These are phyloP conservation scores for Campaea margaritaria DNA, from an alignment of 2,888 invertebrate genomes.

Conservation along the genomic window DNA sequence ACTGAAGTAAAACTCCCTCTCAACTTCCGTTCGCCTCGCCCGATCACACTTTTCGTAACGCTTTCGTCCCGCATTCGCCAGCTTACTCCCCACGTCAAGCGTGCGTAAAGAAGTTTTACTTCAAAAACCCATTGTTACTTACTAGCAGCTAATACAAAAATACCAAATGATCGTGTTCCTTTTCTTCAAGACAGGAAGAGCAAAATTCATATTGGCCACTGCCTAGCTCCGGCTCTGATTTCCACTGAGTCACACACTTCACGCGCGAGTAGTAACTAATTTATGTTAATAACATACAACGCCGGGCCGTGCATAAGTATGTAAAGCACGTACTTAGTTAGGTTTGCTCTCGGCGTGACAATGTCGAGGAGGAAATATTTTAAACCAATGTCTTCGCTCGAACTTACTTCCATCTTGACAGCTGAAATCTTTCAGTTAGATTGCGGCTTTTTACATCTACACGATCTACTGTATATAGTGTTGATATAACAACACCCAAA, in stretches of 20 bases:
- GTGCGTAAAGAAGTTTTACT: no score
- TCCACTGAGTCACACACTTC: slow-evolving; percentile 78
- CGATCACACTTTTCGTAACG: no score
- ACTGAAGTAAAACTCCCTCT: no score
- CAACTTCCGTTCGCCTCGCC: no score
- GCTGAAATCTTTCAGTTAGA: not conserved
- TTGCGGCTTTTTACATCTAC: no score
- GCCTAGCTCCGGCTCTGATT: slow-evolving; percentile 46
- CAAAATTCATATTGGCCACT: not conserved
- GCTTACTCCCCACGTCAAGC: no score
- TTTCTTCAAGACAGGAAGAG: not conserved
- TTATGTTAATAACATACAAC: slow-evolving; percentile 78
- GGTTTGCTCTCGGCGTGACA: slow-evolving; percentile 52
- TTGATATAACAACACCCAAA: not conserved
- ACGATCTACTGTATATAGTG: no score
- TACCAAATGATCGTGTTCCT: no score
- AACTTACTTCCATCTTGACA: not conserved
- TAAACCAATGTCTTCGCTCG: slow-evolving; percentile 5
- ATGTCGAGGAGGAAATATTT: slow-evolving; percentile 11
- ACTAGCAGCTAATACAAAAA: no score
- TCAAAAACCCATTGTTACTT: no score
- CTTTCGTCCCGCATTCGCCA: no score
- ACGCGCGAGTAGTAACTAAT: slow-evolving; percentile 81
- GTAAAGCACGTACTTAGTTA: slow-evolving; percentile 70
- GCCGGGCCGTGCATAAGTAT: slow-evolving; percentile 67